Evolutionary conservation across 2,888 invertebrate species (phyloP).

Genomic region (Cephalotes varians): DNA sequence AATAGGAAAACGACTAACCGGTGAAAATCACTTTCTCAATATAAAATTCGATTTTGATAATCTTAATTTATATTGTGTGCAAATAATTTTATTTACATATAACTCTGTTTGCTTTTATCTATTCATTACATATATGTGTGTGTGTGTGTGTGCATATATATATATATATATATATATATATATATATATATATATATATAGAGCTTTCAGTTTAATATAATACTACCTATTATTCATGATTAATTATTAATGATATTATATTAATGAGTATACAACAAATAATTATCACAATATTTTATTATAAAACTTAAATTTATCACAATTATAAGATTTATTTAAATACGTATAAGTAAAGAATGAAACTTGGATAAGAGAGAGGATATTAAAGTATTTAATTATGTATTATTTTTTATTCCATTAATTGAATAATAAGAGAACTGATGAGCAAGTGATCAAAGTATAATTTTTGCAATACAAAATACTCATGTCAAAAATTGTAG

Average conservation of each 20-base stretch:
- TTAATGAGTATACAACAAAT: background rate
- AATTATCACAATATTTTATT: background rate
- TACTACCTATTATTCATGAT: background rate
- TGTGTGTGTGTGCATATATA: no score
- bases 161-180: no score
- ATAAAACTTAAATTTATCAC: background rate
- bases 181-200: no score
- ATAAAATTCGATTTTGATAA: background rate
- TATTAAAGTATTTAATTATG: background rate
- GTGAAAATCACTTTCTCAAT: background rate
- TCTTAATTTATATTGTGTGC: slow-evolving; percentile 4
- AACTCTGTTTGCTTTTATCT: background rate
- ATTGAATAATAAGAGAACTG: background rate
- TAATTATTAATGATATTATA: background rate
- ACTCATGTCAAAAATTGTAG: slow-evolving; percentile 23
- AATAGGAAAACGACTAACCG: slow-evolving; percentile 5
- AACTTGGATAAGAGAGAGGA: background rate
- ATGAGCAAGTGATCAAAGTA: slow-evolving; percentile 24
- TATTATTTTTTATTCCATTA: slow-evolving; percentile 3
- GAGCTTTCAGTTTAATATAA: background rate
- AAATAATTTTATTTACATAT: slow-evolving; percentile 9
- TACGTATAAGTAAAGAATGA: background rate
- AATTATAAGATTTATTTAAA: background rate
- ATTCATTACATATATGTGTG: slow-evolving; percentile 4
- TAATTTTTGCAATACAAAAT: background rate